Evolutionary conservation across 1,140 invertebrate genomes (phyloP).

Genomic region (Eueides isabella): DNA sequence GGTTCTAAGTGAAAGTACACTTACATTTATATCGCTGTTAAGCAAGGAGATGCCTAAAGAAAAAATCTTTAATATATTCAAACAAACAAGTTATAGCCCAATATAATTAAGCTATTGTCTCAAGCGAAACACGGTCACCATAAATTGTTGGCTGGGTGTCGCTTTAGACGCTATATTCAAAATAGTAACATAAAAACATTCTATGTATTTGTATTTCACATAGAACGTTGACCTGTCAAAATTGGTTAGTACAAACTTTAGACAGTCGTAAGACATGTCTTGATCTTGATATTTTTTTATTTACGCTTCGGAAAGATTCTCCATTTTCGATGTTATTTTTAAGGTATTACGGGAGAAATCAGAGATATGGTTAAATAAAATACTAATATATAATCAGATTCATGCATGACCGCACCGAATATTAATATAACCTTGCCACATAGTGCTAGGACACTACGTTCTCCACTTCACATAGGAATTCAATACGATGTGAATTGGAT

Average conservation of each 20-base stretch:
- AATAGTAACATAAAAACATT: slow-evolving; percentile 74
- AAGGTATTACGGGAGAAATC: too few relatives aligned
- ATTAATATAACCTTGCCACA: too few relatives aligned
- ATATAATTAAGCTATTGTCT: slow-evolving; percentile 79
- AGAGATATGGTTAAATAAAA: too few relatives aligned
- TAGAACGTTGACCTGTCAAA: slow-evolving; percentile 47
- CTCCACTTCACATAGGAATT: too few relatives aligned
- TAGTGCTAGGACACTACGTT: too few relatives aligned
- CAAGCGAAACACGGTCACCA: slow-evolving; percentile 60
- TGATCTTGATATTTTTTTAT: background rate
- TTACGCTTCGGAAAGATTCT: too few relatives aligned
- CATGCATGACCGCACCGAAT: too few relatives aligned
- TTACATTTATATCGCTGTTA: too few relatives aligned
- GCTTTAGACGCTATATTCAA: slow-evolving; percentile 74
- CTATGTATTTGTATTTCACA: slow-evolving; percentile 52
- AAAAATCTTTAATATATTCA: slow-evolving; percentile 52
- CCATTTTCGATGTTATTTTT: too few relatives aligned
- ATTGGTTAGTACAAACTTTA: background rate
- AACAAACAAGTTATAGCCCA: slow-evolving; percentile 66
- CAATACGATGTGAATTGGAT: too few relatives aligned
- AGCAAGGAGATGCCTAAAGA: background rate
- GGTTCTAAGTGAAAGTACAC: too few relatives aligned
- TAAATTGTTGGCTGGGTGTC: slow-evolving; percentile 68
- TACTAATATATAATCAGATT: too few relatives aligned
- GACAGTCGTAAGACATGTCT: background rate